A percentile compares a stretch with the other conserved stretches of the same genome.
Evolutionary conservation across 2,113 vertebrate genomes (phyloP).

Genomic region (Ciconia boyciana): DNA sequence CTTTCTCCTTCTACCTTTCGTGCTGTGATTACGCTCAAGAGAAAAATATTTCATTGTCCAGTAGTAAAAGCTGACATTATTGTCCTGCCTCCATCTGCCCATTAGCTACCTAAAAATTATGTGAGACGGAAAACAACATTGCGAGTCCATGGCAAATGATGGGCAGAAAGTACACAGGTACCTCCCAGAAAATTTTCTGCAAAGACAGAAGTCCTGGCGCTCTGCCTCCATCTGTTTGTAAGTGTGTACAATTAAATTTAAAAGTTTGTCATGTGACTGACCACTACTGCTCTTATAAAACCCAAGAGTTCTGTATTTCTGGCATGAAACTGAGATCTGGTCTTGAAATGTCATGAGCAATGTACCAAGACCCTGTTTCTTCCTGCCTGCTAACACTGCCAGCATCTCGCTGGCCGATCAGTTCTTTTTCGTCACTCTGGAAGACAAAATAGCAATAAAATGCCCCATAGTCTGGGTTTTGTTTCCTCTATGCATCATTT

Average conservation of each 20-base stretch:
- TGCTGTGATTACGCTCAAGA: not conserved
- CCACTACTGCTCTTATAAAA: not conserved
- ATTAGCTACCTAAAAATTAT: not conserved
- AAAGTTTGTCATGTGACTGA: not conserved
- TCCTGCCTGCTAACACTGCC: not conserved
- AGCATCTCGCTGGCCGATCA: not conserved
- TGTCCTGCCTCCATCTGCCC: conserved; percentile 13
- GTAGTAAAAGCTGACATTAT: not conserved
- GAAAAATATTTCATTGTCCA: conserved; percentile 1
- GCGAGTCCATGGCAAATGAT: not conserved
- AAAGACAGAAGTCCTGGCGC: not conserved
- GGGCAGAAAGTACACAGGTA: not conserved
- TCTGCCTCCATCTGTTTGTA: not conserved
- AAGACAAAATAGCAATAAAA: not conserved
- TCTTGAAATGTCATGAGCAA: not conserved
- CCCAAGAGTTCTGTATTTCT: not conserved
- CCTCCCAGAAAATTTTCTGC: not conserved
- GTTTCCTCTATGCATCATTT: not conserved
- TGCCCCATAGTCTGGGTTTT: not conserved
- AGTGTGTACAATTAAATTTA: not conserved
- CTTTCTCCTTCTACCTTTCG: not conserved
- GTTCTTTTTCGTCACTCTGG: not conserved
- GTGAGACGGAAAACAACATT: not conserved
- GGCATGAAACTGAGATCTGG: not conserved
- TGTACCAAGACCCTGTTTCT: not conserved